phyloP scores from a whole-genome alignment of 2,888 invertebrate genomes.

The Muschampia plurimacula region DNA sequence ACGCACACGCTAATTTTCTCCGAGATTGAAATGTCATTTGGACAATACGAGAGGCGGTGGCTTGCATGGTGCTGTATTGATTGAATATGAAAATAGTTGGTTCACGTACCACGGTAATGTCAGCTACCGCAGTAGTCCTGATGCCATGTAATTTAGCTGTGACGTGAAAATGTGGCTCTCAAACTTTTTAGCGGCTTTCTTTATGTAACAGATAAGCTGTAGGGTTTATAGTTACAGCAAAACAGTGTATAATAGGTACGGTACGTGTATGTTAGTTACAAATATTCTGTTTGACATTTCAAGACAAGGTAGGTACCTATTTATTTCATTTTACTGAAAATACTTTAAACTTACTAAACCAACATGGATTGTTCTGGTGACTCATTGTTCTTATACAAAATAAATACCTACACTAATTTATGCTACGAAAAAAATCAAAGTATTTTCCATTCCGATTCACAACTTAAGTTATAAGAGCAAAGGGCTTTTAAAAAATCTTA shows the following conservation, averaged over 20 bases:
- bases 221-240: not conserved
- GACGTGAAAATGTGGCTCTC: constrained; percentile 50
- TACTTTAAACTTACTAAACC: too few relatives aligned
- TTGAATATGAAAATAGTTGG: constrained; percentile 33
- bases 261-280: not conserved
- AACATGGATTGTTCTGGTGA: too few relatives aligned
- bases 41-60: constrained; percentile 13
- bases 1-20: constrained; percentile 3
- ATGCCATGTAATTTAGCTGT: constrained; percentile 36
- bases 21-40: constrained; percentile 32
- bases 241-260: not conserved
- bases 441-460: too few relatives aligned
- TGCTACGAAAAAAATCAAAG: too few relatives aligned
- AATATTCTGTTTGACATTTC: not conserved
- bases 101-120: constrained; percentile 38
- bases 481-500: too few relatives aligned
- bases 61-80: constrained; percentile 17
- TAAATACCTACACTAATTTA: too few relatives aligned
- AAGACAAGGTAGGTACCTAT: too few relatives aligned
- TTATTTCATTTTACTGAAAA: too few relatives aligned
- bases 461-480: too few relatives aligned
- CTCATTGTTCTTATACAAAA: too few relatives aligned
- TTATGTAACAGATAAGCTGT: not conserved
- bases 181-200: constrained; percentile 40
- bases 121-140: constrained; percentile 46